Base-by-base conservation (phyloP, 1,140 invertebrate species). In the Archegozetes longisetosus region DNA sequence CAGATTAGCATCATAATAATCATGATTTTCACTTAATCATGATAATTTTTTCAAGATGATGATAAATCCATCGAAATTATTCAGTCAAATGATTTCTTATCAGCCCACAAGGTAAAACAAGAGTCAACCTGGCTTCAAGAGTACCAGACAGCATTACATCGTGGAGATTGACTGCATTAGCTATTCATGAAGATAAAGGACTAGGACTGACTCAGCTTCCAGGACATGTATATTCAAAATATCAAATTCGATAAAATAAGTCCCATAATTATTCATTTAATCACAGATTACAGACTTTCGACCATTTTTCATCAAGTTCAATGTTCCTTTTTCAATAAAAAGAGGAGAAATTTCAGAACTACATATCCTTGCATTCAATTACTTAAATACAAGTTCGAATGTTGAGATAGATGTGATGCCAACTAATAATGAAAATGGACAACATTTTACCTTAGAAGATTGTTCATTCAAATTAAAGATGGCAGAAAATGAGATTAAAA, bases 111-210 rank as follows among this genome's bases (percentile, higher is more conserved):
- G 32, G 32, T 17, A 40, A 40, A 40, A 9, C 32, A 22, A 68
- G 71, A 59, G 67, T 72, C 47, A 59, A 69, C 22, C 48, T 81
- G 14, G 70, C 70, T 20, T 75, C 77, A 29, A 73, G 73, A 51
- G 82, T 89, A 27, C 92, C 93, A 1, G 83, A 88, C 63, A 85
- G 86, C 0, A 87, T 96, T 13, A 93, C 88, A 0, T 88, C 87
- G 1, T 97, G 91, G 89, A 77, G 86, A n/a, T 78, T 96, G 0
- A 87, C 85, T 29, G 93, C 86, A 1, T 97, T 98, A 70, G 88
- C 92, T 0, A 74, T 96, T 47, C 86, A 90, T 72, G 76, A 84
- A 0, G 74, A 83, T 9, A 71, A 82, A 56, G 93, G 92, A n/a
- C 76, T 98, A 0, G 90, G 88, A 2, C 74, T 96, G 2, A 81